Conservation (phyloP, 2,888 invertebrate genomes). For the Amorpha juglandis region DNA sequence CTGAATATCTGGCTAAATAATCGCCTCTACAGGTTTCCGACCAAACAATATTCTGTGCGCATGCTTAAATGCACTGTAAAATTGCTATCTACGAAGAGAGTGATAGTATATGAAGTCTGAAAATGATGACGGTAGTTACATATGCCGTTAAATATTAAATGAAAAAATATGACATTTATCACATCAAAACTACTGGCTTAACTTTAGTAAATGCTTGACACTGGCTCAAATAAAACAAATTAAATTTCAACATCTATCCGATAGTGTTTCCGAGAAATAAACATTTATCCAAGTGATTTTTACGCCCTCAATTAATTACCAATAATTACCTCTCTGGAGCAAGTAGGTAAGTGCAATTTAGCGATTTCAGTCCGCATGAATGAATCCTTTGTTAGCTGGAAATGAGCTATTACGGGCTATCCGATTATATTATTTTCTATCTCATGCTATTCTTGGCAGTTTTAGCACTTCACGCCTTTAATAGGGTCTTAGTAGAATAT, state of each 20-base stretch:
- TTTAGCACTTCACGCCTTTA: constrained; percentile 22
- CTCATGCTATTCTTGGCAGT: constrained; percentile 23
- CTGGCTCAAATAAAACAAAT: not conserved
- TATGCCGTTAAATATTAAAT: too few relatives aligned
- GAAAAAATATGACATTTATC: too few relatives aligned
- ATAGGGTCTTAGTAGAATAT: too few relatives aligned
- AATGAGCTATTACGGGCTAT: constrained; percentile 73
- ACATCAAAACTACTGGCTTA: not conserved
- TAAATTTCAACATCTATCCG: not conserved
- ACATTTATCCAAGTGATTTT: constrained; percentile 29
- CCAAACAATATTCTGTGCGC: constrained; percentile 22
- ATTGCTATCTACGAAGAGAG: not conserved
- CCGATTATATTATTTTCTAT: constrained; percentile 53
- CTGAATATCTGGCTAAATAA: constrained; percentile 35
- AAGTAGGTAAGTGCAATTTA: constrained; percentile 67
- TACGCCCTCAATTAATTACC: constrained; percentile 52
- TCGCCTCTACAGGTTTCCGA: constrained; percentile 32
- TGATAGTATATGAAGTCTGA: too few relatives aligned
- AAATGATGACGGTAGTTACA: too few relatives aligned
- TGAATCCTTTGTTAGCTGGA: constrained; percentile 70
- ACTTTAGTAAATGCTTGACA: not conserved
- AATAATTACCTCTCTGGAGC: constrained; percentile 56
- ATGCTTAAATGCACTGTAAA: not conserved
- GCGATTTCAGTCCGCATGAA: constrained; percentile 67
- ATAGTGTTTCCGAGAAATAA: not conserved